Conservation (phyloP, 2,113 vertebrate species). For the Paracanthobrama guichenoti region DNA sequence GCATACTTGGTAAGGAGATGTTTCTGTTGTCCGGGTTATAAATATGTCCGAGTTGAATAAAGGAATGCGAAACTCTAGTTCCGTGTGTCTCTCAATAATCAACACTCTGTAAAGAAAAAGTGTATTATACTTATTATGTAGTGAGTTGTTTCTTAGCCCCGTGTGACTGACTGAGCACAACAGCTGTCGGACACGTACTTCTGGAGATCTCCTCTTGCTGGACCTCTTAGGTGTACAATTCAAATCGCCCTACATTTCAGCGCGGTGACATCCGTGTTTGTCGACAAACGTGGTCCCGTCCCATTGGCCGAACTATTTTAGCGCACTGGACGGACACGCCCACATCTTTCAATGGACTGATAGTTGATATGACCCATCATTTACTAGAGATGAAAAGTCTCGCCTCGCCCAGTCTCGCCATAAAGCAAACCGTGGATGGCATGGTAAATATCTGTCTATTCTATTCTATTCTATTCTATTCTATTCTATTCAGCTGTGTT, state of each 20-base stretch:
- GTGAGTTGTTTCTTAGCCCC: not conserved
- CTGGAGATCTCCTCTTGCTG: constrained; percentile 25
- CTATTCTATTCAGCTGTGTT: not conserved
- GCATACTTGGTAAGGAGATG: constrained; percentile 36
- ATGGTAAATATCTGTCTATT: not conserved
- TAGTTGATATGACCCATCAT: not conserved
- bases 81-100: constrained; percentile 9
- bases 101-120: not conserved
- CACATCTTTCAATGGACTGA: constrained; percentile 21
- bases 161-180: not conserved
- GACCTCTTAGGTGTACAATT: constrained; percentile 35
- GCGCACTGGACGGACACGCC: constrained; percentile 40
- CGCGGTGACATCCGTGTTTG: constrained; percentile 62
- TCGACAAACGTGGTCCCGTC: constrained; percentile 67
- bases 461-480: not conserved
- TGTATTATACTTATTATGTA: not conserved
- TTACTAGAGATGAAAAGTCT: not conserved
- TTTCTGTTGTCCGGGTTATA: constrained; percentile 68
- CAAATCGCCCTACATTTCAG: constrained; percentile 51
- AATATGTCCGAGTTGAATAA: constrained; percentile 63
- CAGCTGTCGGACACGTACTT: constrained; percentile 44
- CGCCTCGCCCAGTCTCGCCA: not conserved
- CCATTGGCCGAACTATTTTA: constrained; percentile 71
- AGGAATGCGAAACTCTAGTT: constrained; percentile 34
- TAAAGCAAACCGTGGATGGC: not conserved